phyloP scores from a whole-genome alignment of 1,140 invertebrate species.

The Cydia splendana region DNA sequence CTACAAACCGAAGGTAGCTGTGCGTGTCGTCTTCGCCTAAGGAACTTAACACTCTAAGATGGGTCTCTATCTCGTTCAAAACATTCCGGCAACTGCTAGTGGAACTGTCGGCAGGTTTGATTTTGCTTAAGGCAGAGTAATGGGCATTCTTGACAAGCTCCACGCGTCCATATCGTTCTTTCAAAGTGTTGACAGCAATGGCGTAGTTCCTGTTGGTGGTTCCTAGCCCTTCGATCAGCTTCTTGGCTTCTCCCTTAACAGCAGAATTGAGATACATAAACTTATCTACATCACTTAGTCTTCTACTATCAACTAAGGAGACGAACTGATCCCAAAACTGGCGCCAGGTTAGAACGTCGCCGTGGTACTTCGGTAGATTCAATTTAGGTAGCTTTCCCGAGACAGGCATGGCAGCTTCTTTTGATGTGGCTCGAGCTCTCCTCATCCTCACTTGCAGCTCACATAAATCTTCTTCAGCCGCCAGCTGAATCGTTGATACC shows the following conservation, averaged over 20 bases:
- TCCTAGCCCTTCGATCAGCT: background rate
- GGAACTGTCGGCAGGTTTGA: conserved; percentile 19
- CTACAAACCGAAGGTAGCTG: conserved; percentile 36
- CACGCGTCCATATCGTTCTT: conserved; percentile 35
- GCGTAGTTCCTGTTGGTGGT: conserved; percentile 37
- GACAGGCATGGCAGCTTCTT: background rate
- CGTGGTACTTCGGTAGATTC: background rate
- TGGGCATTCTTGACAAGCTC: conserved; percentile 36
- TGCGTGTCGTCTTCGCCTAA: conserved; percentile 39
- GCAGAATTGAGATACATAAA: conserved; percentile 35
- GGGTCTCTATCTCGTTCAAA: conserved; percentile 37
- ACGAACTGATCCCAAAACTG: conserved; percentile 36
- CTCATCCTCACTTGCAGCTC: too few relatives aligned
- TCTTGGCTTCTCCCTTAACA: conserved; percentile 35
- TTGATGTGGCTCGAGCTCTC: too few relatives aligned
- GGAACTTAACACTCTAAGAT: conserved; percentile 36
- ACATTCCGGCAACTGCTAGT: conserved; percentile 26
- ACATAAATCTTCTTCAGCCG: too few relatives aligned
- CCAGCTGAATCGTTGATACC: too few relatives aligned
- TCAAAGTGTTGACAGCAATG: conserved; percentile 12
- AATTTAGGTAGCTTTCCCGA: background rate
- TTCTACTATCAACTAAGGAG: conserved; percentile 20
- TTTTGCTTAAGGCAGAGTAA: conserved; percentile 35
- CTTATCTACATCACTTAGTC: conserved; percentile 40
- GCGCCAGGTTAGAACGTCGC: conserved; percentile 35